These are phyloP conservation scores for Planococcus citri DNA, from an alignment of 1,140 invertebrate genomes.

Conservation along the genomic window DNA sequence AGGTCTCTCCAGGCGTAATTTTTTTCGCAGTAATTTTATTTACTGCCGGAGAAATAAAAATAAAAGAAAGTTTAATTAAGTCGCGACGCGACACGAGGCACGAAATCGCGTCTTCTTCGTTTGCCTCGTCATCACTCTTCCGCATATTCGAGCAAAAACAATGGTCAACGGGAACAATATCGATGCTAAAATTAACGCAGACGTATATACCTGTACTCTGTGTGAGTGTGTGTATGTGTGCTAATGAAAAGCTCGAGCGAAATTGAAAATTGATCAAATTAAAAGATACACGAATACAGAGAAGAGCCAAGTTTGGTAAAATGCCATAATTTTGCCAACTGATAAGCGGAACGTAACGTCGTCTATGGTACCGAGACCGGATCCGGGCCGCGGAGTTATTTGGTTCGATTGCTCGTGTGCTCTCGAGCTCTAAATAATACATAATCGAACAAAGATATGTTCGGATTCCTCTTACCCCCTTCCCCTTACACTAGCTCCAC, in stretches of 20 bases:
- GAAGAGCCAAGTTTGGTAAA: neutral
- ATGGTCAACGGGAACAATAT: constrained; percentile 2
- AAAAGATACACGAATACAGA: neutral
- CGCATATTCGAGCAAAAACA: neutral
- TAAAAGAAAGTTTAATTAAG: constrained; percentile 1
- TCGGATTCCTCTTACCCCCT: no score
- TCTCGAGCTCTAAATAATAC: no score
- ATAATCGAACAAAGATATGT: no score
- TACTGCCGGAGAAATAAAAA: neutral
- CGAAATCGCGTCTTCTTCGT: neutral
- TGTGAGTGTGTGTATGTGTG: no score
- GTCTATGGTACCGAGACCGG: neutral
- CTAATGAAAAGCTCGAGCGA: neutral
- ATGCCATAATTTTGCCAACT: neutral
- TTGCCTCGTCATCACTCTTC: neutral
- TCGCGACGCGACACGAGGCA: neutral
- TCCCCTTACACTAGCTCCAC: no score
- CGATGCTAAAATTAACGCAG: neutral
- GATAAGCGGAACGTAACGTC: no score
- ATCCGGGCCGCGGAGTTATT: neutral
- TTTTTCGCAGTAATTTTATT: no score
- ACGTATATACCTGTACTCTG: no score
- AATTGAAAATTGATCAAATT: constrained; percentile 8
- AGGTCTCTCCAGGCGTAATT: no score
- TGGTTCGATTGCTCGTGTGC: neutral